Conservation (phyloP, 2,888 invertebrate genomes). For the Exocentrus adspersus region DNA sequence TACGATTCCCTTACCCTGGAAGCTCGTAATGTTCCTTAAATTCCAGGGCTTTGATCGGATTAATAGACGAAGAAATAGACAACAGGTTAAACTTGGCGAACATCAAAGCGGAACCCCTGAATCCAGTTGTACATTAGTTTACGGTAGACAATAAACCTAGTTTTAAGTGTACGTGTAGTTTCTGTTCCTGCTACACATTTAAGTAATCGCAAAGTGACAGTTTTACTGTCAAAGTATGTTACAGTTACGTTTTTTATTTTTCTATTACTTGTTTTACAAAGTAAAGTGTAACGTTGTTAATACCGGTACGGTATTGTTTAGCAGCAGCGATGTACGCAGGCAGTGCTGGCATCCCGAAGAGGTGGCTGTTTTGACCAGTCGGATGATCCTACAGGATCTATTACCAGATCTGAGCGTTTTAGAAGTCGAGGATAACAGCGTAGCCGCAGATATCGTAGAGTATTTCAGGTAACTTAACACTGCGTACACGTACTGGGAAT, state of each 20-base stretch:
- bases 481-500: too few species aligned
- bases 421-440: conserved; percentile 55
- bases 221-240: background rate
- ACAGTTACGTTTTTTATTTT: conserved; percentile 12
- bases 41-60: conserved; percentile 80
- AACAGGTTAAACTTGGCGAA: conserved; percentile 81
- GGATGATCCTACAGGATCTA: conserved; percentile 59
- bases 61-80: conserved; percentile 85
- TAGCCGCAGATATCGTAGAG: conserved; percentile 56
- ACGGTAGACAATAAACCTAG: conserved; percentile 19
- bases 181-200: background rate
- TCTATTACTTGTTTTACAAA: too few species aligned
- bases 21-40: background rate
- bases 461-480: conserved; percentile 57
- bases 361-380: conserved; percentile 58
- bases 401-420: conserved; percentile 54
- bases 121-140: conserved; percentile 78
- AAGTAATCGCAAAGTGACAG: too few species aligned
- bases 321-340: conserved; percentile 54
- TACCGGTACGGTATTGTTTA: conserved; percentile 59
- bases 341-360: conserved; percentile 60
- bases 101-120: conserved; percentile 86
- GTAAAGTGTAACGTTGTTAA: background rate
- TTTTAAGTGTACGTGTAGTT: conserved; percentile 5
- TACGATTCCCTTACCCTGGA: background rate